Evolutionary conservation across 1,140 invertebrate genomes (phyloP).

Genomic region (Lasaia peninsularis): DNA sequence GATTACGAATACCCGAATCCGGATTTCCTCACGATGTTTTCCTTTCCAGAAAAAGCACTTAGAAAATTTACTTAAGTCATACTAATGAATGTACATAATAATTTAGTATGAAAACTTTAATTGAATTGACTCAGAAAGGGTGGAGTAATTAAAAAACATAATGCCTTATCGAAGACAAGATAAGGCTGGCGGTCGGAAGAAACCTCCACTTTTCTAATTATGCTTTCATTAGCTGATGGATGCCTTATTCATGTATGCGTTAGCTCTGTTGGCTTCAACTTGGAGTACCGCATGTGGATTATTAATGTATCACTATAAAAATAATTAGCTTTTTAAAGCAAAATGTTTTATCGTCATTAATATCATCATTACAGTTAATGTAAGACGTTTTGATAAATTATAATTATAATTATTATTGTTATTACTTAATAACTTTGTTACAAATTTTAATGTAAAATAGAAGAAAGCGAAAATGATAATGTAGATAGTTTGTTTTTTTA

Average conservation of each 20-base stretch:
- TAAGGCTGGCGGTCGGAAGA: constrained; percentile 67
- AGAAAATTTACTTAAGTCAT: no score
- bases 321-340: constrained; percentile 12
- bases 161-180: constrained; percentile 71
- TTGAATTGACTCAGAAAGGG: constrained; percentile 31
- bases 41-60: no score
- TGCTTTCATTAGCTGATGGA: constrained; percentile 73
- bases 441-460: no score
- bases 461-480: not conserved
- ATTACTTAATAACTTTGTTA: no score
- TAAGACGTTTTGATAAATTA: no score
- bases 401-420: no score
- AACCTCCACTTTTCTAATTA: constrained; percentile 72
- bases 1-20: no score
- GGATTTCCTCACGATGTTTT: no score
- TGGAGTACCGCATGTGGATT: constrained; percentile 7
- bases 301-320: constrained; percentile 17
- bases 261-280: constrained; percentile 21
- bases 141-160: constrained; percentile 67
- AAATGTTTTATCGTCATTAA: not conserved
- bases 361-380: no score
- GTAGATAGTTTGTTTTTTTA: no score
- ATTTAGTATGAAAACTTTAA: constrained; percentile 21
- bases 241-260: constrained; percentile 39
- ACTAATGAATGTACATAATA: no score